These are phyloP conservation scores for Amphiura filiformis DNA, from an alignment of 35 echinoderm and acorn worm genomes.

Conservation along the genomic window DNA sequence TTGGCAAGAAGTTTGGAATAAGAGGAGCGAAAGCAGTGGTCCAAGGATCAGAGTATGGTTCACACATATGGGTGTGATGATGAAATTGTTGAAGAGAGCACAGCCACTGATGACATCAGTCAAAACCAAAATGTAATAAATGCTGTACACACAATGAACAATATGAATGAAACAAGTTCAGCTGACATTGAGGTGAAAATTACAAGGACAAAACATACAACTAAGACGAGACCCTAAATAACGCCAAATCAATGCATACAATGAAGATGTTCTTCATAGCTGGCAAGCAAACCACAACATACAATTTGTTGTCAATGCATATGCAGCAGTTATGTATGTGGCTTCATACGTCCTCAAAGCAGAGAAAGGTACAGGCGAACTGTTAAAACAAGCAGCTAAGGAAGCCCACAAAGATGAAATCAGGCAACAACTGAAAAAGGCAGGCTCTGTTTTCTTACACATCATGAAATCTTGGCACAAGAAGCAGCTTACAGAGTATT, in stretches of 20 bases:
- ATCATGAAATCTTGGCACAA: constrained; percentile 44
- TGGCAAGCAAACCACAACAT: constrained; percentile 74
- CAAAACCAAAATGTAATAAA: no score
- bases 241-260: constrained; percentile 39
- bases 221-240: constrained; percentile 34
- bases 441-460: constrained; percentile 39
- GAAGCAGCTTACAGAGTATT: constrained; percentile 49
- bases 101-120: no score
- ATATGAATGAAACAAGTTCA: no score
- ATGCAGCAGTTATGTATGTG: not conserved
- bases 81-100: no score
- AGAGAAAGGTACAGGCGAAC: constrained; percentile 49
- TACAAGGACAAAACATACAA: no score
- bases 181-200: no score
- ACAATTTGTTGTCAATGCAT: constrained; percentile 53
- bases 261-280: constrained; percentile 18
- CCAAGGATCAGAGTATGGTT: no score
- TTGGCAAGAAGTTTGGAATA: no score
- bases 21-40: no score
- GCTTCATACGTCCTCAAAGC: constrained; percentile 58
- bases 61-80: no score
- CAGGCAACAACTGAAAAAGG: constrained; percentile 25
- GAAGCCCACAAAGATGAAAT: not conserved
- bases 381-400: constrained; percentile 2
- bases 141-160: no score